Evolutionary conservation across 2,113 vertebrate genomes (phyloP).

Genomic region (Strix uralensis): DNA sequence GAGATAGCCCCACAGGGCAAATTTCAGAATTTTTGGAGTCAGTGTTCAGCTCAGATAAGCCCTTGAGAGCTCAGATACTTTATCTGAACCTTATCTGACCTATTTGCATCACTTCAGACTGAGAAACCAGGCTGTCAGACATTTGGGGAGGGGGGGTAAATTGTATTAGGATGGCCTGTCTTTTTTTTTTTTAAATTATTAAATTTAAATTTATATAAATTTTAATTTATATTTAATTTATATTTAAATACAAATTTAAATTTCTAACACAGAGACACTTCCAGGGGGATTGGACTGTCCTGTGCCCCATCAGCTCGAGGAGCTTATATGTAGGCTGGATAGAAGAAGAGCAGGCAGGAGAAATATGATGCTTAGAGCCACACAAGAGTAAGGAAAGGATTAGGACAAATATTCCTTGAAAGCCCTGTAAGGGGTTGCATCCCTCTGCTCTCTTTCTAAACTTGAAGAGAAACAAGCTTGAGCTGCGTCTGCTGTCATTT

Average conservation of each 20-base stretch:
- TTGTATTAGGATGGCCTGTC: background rate
- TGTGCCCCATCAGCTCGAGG: background rate
- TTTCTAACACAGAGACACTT: background rate
- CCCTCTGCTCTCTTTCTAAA: background rate
- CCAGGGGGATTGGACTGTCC: background rate
- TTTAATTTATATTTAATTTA: no score
- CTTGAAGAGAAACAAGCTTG: background rate
- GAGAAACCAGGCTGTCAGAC: constrained; percentile 26
- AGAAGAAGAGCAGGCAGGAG: background rate
- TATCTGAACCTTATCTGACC: constrained; percentile 65
- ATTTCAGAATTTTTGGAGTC: constrained; percentile 34
- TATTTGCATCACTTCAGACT: constrained; percentile 62
- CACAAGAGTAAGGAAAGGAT: background rate
- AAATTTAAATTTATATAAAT: no score
- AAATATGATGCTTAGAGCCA: background rate
- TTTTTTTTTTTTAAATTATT: background rate
- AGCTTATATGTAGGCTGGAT: background rate
- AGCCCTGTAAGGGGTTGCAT: background rate
- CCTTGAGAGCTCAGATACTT: constrained; percentile 39
- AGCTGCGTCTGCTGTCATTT: background rate
- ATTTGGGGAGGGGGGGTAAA: background rate
- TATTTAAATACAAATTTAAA: no score
- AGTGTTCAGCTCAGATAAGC: constrained; percentile 50
- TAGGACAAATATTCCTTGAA: background rate
- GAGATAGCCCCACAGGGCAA: constrained; percentile 43